phyloP scores from a whole-genome alignment of 2,888 invertebrate species.

The Gortyna flavago region DNA sequence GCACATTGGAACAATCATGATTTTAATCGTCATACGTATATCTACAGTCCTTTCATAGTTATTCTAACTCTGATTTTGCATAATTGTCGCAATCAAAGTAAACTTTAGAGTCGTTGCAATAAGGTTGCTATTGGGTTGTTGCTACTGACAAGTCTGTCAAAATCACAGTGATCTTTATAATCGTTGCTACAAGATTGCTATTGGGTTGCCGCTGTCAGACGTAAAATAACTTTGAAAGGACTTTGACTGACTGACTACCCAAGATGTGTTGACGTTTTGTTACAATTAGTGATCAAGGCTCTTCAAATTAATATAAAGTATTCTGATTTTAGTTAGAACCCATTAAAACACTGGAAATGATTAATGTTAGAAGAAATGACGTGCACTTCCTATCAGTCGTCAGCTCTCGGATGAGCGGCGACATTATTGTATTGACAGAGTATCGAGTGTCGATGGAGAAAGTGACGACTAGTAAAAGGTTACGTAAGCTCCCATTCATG shows the following conservation, averaged over 20 bases:
- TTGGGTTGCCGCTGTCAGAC: background rate
- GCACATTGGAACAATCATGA: no score
- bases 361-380: constrained; percentile 17
- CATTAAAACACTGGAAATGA: background rate
- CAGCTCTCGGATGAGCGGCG: constrained; percentile 35
- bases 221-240: background rate
- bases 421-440: constrained; percentile 60
- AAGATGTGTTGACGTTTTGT: background rate
- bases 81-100: no score
- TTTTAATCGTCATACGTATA: no score
- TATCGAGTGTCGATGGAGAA: constrained; percentile 58
- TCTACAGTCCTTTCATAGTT: no score
- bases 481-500: constrained; percentile 47
- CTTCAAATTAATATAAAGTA: no score
- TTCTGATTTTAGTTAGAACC: background rate
- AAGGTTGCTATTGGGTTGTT: background rate
- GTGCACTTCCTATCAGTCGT: constrained; percentile 22
- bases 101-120: background rate
- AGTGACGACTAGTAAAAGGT: constrained; percentile 54
- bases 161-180: no score
- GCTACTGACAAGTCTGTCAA: no score
- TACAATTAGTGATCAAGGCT: background rate
- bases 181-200: background rate
- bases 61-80: no score
- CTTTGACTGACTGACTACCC: background rate